Percentiles rank a stretch among this genome's conserved stretches.
These are phyloP conservation scores for Pygmarrhopalites habei DNA, from an alignment of 1,140 invertebrate species.

Conservation along the genomic window DNA sequence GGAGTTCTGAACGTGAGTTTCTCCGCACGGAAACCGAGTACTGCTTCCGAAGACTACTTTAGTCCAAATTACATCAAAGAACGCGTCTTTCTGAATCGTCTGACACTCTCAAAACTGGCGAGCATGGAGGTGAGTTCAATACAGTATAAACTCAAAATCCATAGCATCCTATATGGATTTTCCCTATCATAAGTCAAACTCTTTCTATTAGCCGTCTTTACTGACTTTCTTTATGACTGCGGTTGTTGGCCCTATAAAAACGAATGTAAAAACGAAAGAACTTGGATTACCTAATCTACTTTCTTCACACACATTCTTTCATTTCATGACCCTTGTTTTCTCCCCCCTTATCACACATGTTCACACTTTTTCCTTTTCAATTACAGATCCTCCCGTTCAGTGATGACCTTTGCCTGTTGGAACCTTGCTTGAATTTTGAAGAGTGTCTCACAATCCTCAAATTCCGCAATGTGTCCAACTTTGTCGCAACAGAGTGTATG, in stretches of 20 bases:
- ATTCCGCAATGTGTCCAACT: slow-evolving; percentile 87
- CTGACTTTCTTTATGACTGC: too few species aligned
- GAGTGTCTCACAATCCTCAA: slow-evolving; percentile 85
- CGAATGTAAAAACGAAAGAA: too few species aligned
- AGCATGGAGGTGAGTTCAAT: slow-evolving; percentile 64
- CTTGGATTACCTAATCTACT: too few species aligned
- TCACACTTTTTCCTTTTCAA: too few species aligned
- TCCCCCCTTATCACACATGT: too few species aligned
- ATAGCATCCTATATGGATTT: too few species aligned
- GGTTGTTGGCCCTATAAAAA: too few species aligned
- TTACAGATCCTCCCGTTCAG: slow-evolving; percentile 85
- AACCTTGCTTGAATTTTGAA: slow-evolving; percentile 94
- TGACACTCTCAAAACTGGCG: slow-evolving; percentile 73
- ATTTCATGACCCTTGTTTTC: too few species aligned
- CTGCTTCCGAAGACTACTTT: slow-evolving; percentile 69
- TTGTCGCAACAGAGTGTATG: slow-evolving; percentile 83
- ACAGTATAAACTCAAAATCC: too few species aligned
- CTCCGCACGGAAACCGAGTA: slow-evolving; percentile 64
- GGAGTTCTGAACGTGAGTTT: slow-evolving; percentile 92
- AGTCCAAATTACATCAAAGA: slow-evolving; percentile 83
- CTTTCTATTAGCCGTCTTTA: too few species aligned
- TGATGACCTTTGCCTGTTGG: slow-evolving; percentile 90
- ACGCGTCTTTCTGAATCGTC: slow-evolving; percentile 83
- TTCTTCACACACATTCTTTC: slow-evolving; percentile 11
- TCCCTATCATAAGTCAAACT: too few species aligned